Percentiles rank a stretch among this genome's conserved stretches.
phyloP scores from a whole-genome alignment of 2,113 vertebrate species.

The Lagenorhynchus albirostris region DNA sequence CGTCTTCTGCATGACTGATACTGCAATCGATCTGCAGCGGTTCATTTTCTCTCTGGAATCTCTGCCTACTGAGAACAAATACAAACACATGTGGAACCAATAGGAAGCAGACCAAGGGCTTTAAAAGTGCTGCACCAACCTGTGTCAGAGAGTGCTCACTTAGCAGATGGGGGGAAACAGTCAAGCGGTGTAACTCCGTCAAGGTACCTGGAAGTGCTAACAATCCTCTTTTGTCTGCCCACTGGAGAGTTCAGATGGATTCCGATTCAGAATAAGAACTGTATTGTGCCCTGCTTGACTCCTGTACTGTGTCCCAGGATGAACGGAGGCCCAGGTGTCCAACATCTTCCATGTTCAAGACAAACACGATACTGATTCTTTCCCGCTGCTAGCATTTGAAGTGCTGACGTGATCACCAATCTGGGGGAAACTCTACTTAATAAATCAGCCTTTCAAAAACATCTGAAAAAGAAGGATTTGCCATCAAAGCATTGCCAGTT shows the following conservation, averaged over 20 bases:
- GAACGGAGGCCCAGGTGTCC: conserved; percentile 83
- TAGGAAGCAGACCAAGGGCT: conserved; percentile 86
- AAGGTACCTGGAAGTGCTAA: conserved; percentile 85
- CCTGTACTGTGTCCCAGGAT: conserved; percentile 70
- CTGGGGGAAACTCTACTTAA: conserved; percentile 63
- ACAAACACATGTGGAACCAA: conserved; percentile 91
- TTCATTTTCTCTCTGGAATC: conserved; percentile 89
- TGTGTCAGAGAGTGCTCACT: conserved; percentile 84
- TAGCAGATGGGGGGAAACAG: conserved; percentile 88
- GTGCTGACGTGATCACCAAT: conserved; percentile 71
- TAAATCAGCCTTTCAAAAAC: conserved; percentile 64
- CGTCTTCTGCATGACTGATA: conserved; percentile 87
- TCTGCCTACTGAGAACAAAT: conserved; percentile 87
- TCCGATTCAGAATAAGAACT: conserved; percentile 78
- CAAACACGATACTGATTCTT: conserved; percentile 75
- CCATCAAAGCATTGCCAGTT: conserved; percentile 33
- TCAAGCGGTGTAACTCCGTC: conserved; percentile 79
- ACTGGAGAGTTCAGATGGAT: conserved; percentile 80
- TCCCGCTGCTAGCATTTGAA: conserved; percentile 65
- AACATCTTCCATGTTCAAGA: conserved; percentile 77
- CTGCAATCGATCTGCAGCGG: conserved; percentile 86
- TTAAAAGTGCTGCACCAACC: conserved; percentile 82
- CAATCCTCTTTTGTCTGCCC: conserved; percentile 86
- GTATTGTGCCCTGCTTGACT: conserved; percentile 76
- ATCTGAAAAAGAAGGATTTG: conserved; percentile 61